These are phyloP conservation scores for Setipinna tenuifilis DNA, from an alignment of 2,797 vertebrate genomes.

Conservation along the genomic window DNA sequence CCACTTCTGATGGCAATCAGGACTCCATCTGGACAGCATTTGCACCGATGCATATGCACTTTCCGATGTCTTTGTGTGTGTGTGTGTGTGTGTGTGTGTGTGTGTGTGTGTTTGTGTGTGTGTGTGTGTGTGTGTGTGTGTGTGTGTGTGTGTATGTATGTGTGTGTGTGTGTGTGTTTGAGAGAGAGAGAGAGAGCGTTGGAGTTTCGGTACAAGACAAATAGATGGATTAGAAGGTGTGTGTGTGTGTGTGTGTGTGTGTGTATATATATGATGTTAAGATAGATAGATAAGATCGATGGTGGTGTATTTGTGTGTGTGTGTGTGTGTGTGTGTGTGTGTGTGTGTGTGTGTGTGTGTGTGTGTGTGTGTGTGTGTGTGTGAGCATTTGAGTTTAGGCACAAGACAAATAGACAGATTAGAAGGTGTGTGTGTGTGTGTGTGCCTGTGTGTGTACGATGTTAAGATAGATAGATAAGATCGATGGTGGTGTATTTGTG, in stretches of 20 bases:
- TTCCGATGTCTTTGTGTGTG: neutral
- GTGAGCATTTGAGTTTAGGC: neutral
- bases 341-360: neutral
- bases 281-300: neutral
- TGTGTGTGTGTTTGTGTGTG: neutral
- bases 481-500: neutral
- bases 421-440: neutral
- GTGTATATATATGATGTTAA: neutral
- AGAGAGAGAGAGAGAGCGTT: neutral
- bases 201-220: neutral
- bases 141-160: neutral
- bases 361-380: neutral
- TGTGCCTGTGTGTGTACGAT: neutral
- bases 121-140: constrained; percentile 15
- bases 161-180: neutral
- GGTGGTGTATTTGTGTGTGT: neutral
- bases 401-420: neutral
- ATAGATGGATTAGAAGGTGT: neutral
- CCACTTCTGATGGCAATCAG: constrained; percentile 2
- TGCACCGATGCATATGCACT: neutral
- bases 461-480: neutral
- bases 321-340: constrained; percentile 13
- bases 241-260: constrained; percentile 1
- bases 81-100: neutral
- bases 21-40: constrained; percentile 2